These are phyloP conservation scores for Tetragnatha montana DNA, from an alignment of 2,888 invertebrate species.

Conservation along the genomic window DNA sequence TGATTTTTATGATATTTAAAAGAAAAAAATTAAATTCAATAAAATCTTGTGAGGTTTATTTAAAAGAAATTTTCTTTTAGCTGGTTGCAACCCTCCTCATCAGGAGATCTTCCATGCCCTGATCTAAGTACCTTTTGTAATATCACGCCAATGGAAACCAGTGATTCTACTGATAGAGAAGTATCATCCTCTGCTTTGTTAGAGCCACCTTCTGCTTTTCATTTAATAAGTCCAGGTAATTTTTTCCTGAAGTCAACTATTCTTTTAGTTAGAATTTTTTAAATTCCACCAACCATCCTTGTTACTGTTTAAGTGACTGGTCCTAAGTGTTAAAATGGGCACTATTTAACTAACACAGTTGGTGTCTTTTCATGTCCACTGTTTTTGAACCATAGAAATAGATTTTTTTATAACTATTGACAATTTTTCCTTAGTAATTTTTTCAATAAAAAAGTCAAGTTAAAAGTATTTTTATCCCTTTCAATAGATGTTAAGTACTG, in stretches of 20 bases:
- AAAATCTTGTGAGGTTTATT: background rate
- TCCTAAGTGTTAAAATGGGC: too few relatives aligned
- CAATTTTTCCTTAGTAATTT: too few relatives aligned
- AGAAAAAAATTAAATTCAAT: background rate
- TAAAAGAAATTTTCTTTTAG: constrained; percentile 2
- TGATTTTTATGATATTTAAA: background rate
- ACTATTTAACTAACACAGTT: too few relatives aligned
- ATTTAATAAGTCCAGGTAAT: constrained; percentile 25
- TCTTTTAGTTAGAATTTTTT: too few relatives aligned
- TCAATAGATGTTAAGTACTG: too few relatives aligned
- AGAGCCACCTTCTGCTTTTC: constrained; percentile 27
- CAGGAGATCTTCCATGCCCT: background rate
- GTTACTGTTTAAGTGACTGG: too few relatives aligned
- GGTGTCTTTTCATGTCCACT: too few relatives aligned
- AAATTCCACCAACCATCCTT: too few relatives aligned
- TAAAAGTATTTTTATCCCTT: too few relatives aligned
- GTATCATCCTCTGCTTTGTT: constrained; percentile 22
- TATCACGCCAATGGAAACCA: constrained; percentile 24
- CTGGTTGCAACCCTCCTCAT: constrained; percentile 23
- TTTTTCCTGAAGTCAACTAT: background rate
- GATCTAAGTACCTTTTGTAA: constrained; percentile 30
- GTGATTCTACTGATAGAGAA: background rate
- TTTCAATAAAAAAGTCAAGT: too few relatives aligned
- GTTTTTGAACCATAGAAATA: too few relatives aligned
- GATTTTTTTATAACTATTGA: too few relatives aligned